Evolutionary conservation across 2,113 vertebrate species (phyloP).

Genomic region (Brachionichthys hirsutus): DNA sequence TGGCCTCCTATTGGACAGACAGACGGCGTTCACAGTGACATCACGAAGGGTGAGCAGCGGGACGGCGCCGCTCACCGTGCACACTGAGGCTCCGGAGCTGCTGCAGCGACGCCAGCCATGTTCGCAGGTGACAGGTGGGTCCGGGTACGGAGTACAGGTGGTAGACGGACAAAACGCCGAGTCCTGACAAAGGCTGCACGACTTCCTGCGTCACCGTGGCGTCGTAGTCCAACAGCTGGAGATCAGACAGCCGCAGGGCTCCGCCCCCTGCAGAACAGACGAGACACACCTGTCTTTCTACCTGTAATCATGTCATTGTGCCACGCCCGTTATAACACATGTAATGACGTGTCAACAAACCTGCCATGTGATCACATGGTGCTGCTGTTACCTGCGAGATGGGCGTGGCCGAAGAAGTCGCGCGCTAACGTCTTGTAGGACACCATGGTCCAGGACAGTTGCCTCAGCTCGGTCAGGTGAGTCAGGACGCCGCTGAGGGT

Average conservation of each 20-base stretch:
- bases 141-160: constrained; percentile 63
- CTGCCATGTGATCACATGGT: no score
- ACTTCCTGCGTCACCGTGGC: constrained; percentile 34
- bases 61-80: constrained; percentile 28
- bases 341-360: no score
- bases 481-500: constrained; percentile 8
- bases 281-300: not conserved
- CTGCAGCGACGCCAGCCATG: constrained; percentile 45
- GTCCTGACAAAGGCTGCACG: constrained; percentile 37
- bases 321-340: no score
- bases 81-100: constrained; percentile 44
- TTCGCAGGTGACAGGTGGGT: constrained; percentile 56
- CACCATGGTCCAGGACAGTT: constrained; percentile 59
- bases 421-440: constrained; percentile 41
- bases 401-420: constrained; percentile 43
- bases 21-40: constrained; percentile 3
- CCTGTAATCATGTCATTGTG: no score
- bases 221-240: constrained; percentile 57
- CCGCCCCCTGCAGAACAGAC: not conserved
- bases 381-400: constrained; percentile 23
- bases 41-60: not conserved
- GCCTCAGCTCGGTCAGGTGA: constrained; percentile 22
- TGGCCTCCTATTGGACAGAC: constrained; percentile 47
- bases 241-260: constrained; percentile 35
- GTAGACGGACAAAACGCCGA: constrained; percentile 40